Base-by-base conservation (phyloP, 2,113 vertebrate species). In the Chloropsis hardwickii region DNA sequence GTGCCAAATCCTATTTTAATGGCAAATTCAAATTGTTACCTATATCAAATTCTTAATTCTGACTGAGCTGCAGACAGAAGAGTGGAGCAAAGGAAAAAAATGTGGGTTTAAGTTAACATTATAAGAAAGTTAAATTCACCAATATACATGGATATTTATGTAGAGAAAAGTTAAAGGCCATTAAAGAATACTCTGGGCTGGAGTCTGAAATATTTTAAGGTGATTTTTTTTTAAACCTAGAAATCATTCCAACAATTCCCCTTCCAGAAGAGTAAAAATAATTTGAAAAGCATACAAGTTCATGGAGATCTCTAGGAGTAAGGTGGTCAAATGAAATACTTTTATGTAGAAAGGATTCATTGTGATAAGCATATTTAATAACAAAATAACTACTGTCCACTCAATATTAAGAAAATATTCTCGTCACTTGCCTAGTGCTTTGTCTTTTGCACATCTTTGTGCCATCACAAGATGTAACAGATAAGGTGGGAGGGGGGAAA, bases 201-300 rank as follows among this genome's bases (percentile, higher is more conserved):
- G 2, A 14, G 10, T 24, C n/a, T 61, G 65, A 84, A 94, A 57
- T 27, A 60, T 64, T 73, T 51, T 27, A 37, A 42, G 28, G 3
- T 6, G 2, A 5, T 3, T 3, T 5, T 22, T 22, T 25, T 24
- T 3, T 37, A 37, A 0, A 21, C 3, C 17, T 47, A 69, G 62
- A 81, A 51, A 18, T 53, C 71, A 57, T 50, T 61, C 31, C 11
- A 67, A 57, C 6, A 62, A 56, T 21, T 48, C 15, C 39, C 11
- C 14, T 88, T 44, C 42, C 29, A 44, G 31, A 64, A 50, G 13
- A 18, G 12, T 47, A 56, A 51, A 47, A 94, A 24, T 12, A 64
- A 40, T 29, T 18, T 82, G 33, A 90, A 77, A 86, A 70, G 10
- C 15, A 35, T 5, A 25, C 3, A 50, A 44, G 4, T n/a, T 91